Percentiles rank a stretch among this genome's conserved stretches.
These are phyloP conservation scores for Myotis daubentonii DNA, from an alignment of 2,797 vertebrate genomes.

Conservation along the genomic window DNA sequence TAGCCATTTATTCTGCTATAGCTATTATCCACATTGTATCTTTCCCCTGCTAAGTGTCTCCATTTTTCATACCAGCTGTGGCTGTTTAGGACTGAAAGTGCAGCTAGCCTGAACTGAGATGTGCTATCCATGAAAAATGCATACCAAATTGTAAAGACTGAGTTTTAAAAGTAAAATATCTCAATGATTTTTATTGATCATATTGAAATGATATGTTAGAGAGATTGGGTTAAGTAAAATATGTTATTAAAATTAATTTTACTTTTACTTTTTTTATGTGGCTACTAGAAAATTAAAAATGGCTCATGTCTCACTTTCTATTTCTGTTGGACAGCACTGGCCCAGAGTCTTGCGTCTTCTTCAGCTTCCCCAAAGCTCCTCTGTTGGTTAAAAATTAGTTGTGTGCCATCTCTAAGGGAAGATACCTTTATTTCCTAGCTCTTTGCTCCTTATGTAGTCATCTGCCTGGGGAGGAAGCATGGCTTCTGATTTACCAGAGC, in stretches of 20 bases:
- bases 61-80: not conserved
- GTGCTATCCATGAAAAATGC: not conserved
- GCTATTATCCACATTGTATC: not conserved
- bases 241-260: not conserved
- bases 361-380: not conserved
- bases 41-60: not conserved
- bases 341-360: not conserved
- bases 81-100: not conserved
- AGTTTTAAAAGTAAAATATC: not conserved
- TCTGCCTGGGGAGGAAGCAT: not conserved
- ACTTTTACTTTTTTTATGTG: not conserved
- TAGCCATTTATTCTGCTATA: not conserved
- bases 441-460: not conserved
- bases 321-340: not conserved
- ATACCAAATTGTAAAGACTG: not conserved
- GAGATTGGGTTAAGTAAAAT: not conserved
- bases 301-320: not conserved
- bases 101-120: not conserved
- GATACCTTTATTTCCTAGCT: not conserved
- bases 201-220: constrained; percentile 9
- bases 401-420: not conserved
- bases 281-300: constrained; percentile 16
- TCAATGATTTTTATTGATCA: not conserved
- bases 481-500: constrained; percentile 7
- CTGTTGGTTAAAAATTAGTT: not conserved